Base-by-base conservation (phyloP, 1,140 invertebrate genomes). In the Oryzaephilus surinamensis region DNA sequence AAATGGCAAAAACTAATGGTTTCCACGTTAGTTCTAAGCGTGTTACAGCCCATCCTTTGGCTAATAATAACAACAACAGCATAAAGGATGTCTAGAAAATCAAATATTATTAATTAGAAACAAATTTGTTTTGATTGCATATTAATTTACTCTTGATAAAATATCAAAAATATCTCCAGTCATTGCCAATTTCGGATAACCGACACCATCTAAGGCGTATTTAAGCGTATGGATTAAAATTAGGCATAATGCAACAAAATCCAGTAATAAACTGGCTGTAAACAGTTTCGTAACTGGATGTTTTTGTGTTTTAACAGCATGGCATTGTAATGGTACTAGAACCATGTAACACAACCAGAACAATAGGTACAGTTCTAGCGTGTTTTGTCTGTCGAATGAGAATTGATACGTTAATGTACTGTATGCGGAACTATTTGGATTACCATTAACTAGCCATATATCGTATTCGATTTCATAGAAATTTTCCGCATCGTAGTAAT, bases 41-140 rank as follows among this genome's bases (percentile, higher is more conserved):
- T 13, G 91, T 96, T 5, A 97, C 87, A 8, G 91, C 92, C 92
- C 92, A 97, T 16, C 95, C 95, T 72, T 96, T 96, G 19, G 93
- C 93, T 38, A 97, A 66, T 31, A 97, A 66, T 28, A 98, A 66
- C 20, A 97, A 69, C n/a, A 97, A 68, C 41, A 98, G 69, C 86
- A 97, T 95, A 55, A 97, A 94, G 6, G 89, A 72, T 37, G 89
- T 88, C 81, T 92, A 65, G 31, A 79, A 76, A 59, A 52, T 18
- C 24, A 27, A 30, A 27, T 4, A 14, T 10, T 29, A 29, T 32
- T 18, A 31, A 32, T 4, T 16, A 24, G n/a, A 14, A 27, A 37
- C 12, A 27, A 13, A 32, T 6, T 14, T 24, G 10, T 27, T 12
- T 37, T 37, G 5, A 27, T 24, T 12, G 15, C 3, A 27, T 4